Evolutionary conservation across 2,113 vertebrate species (phyloP), one percentile per base, ranked within the genome.

Genomic region (Chlamydotis undulata): DNA sequence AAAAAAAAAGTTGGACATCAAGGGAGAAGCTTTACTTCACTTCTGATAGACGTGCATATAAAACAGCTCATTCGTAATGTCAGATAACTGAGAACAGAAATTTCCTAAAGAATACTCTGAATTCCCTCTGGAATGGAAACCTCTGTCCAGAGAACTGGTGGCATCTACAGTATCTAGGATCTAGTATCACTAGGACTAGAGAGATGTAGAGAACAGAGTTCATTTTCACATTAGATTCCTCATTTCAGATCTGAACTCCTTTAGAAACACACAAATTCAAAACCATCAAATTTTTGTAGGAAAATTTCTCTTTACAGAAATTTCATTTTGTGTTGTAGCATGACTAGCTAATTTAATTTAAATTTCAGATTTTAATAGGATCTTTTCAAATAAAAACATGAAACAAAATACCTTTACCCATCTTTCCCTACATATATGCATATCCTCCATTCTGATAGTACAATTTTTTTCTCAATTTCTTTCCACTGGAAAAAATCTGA

Each of bases 381-480:
- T 64, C 3, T 16, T 61, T 41, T 31, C 3, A 35, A 50, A 55
- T 31, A 52, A 47, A 29, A 24, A 10, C 2, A 83, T 69, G 37
- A 83, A 89, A 47, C 3, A 39, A 24, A 80, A 64, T 14, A 29
- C 3, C 5, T 89, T 63, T 75, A 45, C 61, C 9, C 56, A 1
- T 52, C 25, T 92, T 53, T 75, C 15, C 82, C 8, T 86, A 21
- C 10, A n/a, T 57, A 45, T 50, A 53, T 52, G 8, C 3, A 21
- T 57, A 39, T 33, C 24, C 9, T 73, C 23, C 31, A 41, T 57
- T 81, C 25, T 77, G 26, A 77, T 14, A 23, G 9, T 53, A 24
- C 0, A 0, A 0, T 1, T 9, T 76, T 84, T 68, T 74, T 68
- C 29, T 57, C 39, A 33, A 2, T 59, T 73, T 83, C 16, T 69